Conservation (phyloP, 2,797 vertebrate species). For the Fringilla coelebs region DNA sequence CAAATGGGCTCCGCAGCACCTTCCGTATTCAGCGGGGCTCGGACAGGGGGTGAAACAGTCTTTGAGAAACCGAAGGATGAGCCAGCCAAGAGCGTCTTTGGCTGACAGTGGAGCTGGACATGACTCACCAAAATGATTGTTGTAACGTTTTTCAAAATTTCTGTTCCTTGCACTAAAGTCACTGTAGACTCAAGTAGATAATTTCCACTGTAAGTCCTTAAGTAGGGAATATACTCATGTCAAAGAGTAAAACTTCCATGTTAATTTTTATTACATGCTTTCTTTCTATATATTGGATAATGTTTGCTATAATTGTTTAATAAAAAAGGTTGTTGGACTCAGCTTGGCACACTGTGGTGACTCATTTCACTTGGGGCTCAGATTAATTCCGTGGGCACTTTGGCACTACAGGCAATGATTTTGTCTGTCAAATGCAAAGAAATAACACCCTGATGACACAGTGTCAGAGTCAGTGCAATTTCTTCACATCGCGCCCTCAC, state of each 20-base stretch:
- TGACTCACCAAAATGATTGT: background rate
- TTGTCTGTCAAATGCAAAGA: background rate
- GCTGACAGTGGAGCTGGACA: slow-evolving; percentile 38
- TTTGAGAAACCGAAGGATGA: slow-evolving; percentile 78
- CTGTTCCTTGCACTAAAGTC: background rate
- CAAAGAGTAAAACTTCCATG: background rate
- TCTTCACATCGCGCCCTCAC: background rate
- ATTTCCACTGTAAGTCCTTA: background rate
- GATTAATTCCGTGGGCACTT: background rate
- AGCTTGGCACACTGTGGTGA: background rate
- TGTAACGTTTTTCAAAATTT: background rate
- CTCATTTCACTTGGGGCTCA: background rate
- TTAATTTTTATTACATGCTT: background rate
- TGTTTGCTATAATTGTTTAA: slow-evolving; percentile 31
- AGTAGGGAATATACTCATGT: background rate
- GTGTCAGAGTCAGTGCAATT: background rate
- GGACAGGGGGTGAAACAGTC: slow-evolving; percentile 86
- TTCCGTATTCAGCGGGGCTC: slow-evolving; percentile 86
- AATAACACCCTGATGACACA: background rate
- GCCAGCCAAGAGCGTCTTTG: slow-evolving; percentile 85
- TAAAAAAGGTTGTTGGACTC: background rate
- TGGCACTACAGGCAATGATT: background rate
- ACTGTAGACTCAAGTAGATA: background rate
- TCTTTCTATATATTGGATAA: background rate
- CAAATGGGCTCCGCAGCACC: slow-evolving; percentile 87